Conservation (phyloP, 2,888 invertebrate genomes). For the Macrophya annulata region DNA sequence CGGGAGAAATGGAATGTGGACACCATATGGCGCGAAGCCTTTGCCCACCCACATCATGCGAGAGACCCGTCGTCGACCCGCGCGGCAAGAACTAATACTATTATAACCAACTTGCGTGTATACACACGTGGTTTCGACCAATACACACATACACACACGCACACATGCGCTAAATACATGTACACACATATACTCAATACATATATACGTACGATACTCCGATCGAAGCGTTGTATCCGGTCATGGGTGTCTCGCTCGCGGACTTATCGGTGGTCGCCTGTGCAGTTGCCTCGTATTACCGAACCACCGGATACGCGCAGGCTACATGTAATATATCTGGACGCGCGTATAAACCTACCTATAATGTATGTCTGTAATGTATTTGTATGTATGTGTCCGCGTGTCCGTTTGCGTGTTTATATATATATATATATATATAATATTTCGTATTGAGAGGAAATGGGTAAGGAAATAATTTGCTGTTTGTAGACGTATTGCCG, state of each 20-base stretch:
- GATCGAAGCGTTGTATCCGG: constrained; percentile 25
- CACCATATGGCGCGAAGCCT: constrained; percentile 76
- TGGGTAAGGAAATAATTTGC: constrained; percentile 22
- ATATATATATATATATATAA: not conserved
- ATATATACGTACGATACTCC: not conserved
- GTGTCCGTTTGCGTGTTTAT: not conserved
- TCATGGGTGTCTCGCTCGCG: constrained; percentile 20
- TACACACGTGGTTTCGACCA: constrained; percentile 24
- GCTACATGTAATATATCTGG: constrained; percentile 20
- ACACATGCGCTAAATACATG: not conserved
- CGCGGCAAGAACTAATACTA: constrained; percentile 8
- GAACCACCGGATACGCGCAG: constrained; percentile 26
- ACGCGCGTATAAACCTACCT: not conserved
- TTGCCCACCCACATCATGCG: constrained; percentile 72
- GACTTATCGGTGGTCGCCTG: constrained; percentile 10
- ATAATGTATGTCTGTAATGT: not conserved
- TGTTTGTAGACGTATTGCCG: not conserved
- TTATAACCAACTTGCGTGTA: not conserved
- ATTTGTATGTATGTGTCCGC: not conserved
- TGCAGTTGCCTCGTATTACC: constrained; percentile 26
- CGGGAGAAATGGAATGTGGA: constrained; percentile 77
- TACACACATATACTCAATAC: not conserved
- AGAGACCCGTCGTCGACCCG: constrained; percentile 18
- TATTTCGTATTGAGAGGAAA: constrained; percentile 9
- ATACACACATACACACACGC: not conserved